A percentile compares a stretch with the other conserved stretches of the same genome.
phyloP scores from a whole-genome alignment of 2,888 invertebrate genomes.

The Cryptocephalus moraei region DNA sequence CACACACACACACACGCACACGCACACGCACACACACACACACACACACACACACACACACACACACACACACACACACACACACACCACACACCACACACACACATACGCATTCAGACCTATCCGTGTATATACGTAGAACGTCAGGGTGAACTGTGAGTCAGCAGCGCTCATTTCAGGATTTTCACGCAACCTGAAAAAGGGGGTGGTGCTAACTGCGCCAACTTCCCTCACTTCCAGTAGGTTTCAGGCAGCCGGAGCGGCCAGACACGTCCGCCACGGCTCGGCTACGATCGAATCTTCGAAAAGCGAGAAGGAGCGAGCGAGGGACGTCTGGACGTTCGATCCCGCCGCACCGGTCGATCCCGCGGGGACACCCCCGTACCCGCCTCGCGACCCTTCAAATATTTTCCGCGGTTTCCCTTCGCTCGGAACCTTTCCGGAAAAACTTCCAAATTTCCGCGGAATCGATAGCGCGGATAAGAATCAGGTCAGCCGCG shows the following conservation, averaged over 20 bases:
- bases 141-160: conserved; percentile 7
- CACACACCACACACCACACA: no score
- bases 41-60: no score
- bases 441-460: not conserved
- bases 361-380: not conserved
- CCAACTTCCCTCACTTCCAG: conserved; percentile 15
- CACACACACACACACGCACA: no score
- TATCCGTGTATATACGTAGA: not conserved
- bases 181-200: conserved; percentile 17
- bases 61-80: no score
- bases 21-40: no score
- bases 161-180: conserved; percentile 10
- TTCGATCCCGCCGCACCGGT: no score
- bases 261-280: conserved; percentile 2
- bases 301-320: conserved; percentile 2
- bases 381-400: not conserved
- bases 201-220: conserved; percentile 15
- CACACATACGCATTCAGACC: no score
- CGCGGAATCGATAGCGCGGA: not conserved
- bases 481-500: not conserved
- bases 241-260: conserved; percentile 6
- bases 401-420: not conserved
- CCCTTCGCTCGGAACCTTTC: conserved; percentile 1
- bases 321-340: no score
- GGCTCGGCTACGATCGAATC: conserved; percentile 1